phyloP scores from a whole-genome alignment of 2,113 vertebrate genomes.

The Mus musculus region GRCm39 chr10:121209501-121210000 shows the following conservation, averaged over 20 bases:
- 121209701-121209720: neutral
- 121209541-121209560: neutral
- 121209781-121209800: neutral
- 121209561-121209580: neutral
- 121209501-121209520: neutral
- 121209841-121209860: neutral
- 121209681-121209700: neutral
- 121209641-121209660: neutral
- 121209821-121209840: neutral
- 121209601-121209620: too few species aligned
- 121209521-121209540: neutral
- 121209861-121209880: too few species aligned
- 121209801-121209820: neutral
- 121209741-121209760: neutral
- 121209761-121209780: slow-evolving; percentile 6
- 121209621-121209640: neutral
- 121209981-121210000: neutral
- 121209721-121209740: neutral
- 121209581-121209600: neutral
- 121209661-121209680: neutral
- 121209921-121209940: neutral
- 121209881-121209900: slow-evolving; percentile 12
- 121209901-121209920: neutral
- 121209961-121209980: neutral
- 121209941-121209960: neutral